Percentiles rank a stretch among this genome's conserved stretches.
These are phyloP conservation scores for Centropus unirufus DNA, from an alignment of 2,113 vertebrate species.

Conservation along the genomic window DNA sequence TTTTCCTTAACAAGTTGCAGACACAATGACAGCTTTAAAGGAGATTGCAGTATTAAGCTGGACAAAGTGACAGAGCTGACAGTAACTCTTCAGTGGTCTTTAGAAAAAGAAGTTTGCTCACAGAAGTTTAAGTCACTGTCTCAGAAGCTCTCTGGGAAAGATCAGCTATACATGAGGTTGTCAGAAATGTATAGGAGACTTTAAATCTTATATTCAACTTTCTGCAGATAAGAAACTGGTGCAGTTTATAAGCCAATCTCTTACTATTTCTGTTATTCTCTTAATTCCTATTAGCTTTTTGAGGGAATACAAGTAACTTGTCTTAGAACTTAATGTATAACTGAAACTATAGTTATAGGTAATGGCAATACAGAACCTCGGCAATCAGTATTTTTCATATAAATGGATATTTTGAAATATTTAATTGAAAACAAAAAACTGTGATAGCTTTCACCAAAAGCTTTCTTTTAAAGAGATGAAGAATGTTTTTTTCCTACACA, in stretches of 20 bases:
- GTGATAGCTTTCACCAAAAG: neutral
- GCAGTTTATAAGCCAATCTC: neutral
- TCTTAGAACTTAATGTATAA: neutral
- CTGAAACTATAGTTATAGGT: neutral
- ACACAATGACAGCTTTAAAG: neutral
- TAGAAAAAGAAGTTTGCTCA: neutral
- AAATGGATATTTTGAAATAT: neutral
- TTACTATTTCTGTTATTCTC: neutral
- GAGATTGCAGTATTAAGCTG: neutral
- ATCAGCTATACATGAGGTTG: neutral
- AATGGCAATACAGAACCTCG: neutral
- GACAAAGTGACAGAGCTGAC: neutral
- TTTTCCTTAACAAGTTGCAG: neutral
- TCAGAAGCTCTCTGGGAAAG: neutral
- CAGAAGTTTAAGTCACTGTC: neutral
- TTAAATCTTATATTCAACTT: too few relatives aligned
- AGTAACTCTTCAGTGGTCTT: neutral
- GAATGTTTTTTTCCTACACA: neutral
- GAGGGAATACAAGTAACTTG: neutral
- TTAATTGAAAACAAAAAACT: neutral
- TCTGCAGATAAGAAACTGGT: neutral
- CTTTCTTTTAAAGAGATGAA: neutral
- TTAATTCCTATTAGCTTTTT: neutral
- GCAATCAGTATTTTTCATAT: neutral
- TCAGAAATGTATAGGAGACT: neutral